A percentile compares a stretch with the other conserved stretches of the same genome.
Conservation (phyloP, 2,797 vertebrate species). For the Lepus townsendii region DNA sequence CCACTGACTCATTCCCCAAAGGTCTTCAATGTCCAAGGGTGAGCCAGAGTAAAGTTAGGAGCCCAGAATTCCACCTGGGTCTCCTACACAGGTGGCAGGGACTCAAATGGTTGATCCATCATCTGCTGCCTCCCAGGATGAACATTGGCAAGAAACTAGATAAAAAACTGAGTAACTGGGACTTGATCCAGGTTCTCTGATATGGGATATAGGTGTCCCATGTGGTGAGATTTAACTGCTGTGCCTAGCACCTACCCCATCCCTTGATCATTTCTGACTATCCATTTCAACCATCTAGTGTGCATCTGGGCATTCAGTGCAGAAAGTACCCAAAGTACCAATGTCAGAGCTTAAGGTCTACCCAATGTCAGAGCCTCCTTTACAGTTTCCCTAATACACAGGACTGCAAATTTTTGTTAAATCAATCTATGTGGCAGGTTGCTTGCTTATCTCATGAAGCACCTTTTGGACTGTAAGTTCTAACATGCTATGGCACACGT, state of each 20-base stretch:
- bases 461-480: background rate
- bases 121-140: too few relatives aligned
- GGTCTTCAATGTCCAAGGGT: too few relatives aligned
- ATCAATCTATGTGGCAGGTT: background rate
- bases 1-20: too few relatives aligned
- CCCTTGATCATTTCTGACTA: background rate
- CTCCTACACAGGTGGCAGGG: too few relatives aligned
- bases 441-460: background rate
- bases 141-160: too few relatives aligned
- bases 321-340: background rate
- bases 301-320: background rate
- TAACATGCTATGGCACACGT: background rate
- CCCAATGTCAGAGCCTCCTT: background rate
- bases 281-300: background rate
- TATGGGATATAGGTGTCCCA: too few relatives aligned
- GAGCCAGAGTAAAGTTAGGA: too few relatives aligned
- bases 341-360: background rate
- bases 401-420: background rate
- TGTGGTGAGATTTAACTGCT: too few relatives aligned
- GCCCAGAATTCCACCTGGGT: too few relatives aligned
- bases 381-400: background rate
- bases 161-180: too few relatives aligned
- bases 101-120: too few relatives aligned
- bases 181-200: too few relatives aligned
- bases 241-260: background rate